phyloP scores from a whole-genome alignment of 2,888 invertebrate genomes.

The Xylota sylvarum region DNA sequence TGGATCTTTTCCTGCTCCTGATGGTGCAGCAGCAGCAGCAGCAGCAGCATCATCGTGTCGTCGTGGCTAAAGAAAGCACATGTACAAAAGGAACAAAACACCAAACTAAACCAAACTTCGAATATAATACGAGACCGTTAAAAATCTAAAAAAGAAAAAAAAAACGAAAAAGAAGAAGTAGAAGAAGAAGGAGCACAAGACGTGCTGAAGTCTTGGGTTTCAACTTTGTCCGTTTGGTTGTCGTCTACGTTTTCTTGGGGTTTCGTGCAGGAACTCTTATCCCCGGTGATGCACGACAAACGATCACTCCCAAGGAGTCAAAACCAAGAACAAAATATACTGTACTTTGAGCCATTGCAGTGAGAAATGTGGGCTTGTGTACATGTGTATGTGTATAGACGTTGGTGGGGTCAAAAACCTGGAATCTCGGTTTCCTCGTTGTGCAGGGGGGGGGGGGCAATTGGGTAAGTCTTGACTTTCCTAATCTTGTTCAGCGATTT shows the following conservation, averaged over 20 bases:
- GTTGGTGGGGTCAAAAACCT: slow-evolving; percentile 70
- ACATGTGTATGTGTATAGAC: slow-evolving; percentile 29
- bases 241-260: slow-evolving; percentile 48
- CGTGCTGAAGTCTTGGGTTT: slow-evolving; percentile 63
- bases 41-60: background rate
- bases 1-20: background rate
- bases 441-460: slow-evolving; percentile 17
- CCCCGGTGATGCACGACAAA: slow-evolving; percentile 75
- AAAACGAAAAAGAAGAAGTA: slow-evolving; percentile 39
- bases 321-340: slow-evolving; percentile 55
- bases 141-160: slow-evolving; percentile 55
- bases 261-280: slow-evolving; percentile 75
- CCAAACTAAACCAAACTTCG: slow-evolving; percentile 55
- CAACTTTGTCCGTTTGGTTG: slow-evolving; percentile 54
- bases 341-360: slow-evolving; percentile 52
- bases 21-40: slow-evolving; percentile 20
- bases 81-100: slow-evolving; percentile 9
- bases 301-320: slow-evolving; percentile 76
- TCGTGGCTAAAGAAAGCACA: slow-evolving; percentile 25
- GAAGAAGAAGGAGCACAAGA: slow-evolving; percentile 33
- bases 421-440: slow-evolving; percentile 41
- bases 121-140: slow-evolving; percentile 72
- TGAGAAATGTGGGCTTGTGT: slow-evolving; percentile 11
- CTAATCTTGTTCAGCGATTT: slow-evolving; percentile 74
- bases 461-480: slow-evolving; percentile 60